Percentiles rank a stretch among this genome's conserved stretches.
Conservation (phyloP, 2,113 vertebrate genomes). For the Uria lomvia region DNA sequence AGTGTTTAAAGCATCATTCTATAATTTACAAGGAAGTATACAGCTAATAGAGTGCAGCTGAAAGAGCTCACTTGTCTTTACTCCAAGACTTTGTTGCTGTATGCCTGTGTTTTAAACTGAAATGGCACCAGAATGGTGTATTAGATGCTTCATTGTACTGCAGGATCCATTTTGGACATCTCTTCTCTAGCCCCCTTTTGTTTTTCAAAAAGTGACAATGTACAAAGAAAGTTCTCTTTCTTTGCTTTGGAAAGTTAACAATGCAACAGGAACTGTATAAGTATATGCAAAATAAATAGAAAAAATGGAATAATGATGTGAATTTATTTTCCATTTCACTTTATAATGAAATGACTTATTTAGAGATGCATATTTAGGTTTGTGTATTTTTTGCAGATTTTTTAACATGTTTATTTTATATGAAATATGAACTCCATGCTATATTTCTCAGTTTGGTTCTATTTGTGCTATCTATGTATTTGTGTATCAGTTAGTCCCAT, state of each 20-base stretch:
- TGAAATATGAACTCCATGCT: not conserved
- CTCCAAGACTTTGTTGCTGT: not conserved
- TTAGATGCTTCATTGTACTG: not conserved
- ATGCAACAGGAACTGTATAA: not conserved
- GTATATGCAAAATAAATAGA: not conserved
- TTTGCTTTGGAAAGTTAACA: not conserved
- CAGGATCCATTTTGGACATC: not conserved
- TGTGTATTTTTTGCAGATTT: not conserved
- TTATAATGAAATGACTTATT: not conserved
- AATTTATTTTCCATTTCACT: not conserved
- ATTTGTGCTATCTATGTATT: not conserved
- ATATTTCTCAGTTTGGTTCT: not conserved
- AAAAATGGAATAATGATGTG: accelerated
- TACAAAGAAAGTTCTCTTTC: not conserved
- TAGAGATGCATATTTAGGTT: not conserved
- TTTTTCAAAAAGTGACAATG: not conserved
- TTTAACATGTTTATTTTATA: not conserved
- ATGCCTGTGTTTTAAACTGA: not conserved
- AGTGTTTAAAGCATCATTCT: not conserved
- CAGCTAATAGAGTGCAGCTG: not conserved
- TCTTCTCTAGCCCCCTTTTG: not conserved
- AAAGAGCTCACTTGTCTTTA: not conserved
- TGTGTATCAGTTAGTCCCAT: not conserved
- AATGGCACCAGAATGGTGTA: not conserved
- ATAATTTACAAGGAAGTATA: not conserved